Conservation (phyloP, 1,140 invertebrate species). For the Branchinecta lindahli region DNA sequence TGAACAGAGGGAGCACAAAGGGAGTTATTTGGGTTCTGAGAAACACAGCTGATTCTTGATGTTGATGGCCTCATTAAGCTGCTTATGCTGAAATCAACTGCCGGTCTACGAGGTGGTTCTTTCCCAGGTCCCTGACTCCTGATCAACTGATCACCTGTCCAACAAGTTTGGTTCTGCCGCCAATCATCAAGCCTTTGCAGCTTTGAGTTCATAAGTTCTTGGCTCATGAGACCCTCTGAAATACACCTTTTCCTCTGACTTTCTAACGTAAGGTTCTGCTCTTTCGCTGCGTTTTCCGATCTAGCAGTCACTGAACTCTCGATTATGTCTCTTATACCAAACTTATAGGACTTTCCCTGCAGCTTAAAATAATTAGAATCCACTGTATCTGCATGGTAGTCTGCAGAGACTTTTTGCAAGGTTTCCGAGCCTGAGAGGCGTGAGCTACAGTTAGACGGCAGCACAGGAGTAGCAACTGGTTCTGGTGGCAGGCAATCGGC, state of each 20-base stretch:
- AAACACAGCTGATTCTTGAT: too few species aligned
- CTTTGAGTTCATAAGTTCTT: not conserved
- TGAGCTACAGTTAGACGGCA: not conserved
- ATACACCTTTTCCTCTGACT: slow-evolving; percentile 1
- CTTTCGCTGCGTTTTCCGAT: not conserved
- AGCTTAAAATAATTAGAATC: not conserved
- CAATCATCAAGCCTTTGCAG: not conserved
- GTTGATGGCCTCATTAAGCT: not conserved
- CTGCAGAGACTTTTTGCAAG: not conserved
- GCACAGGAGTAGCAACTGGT: not conserved
- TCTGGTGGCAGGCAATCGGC: not conserved
- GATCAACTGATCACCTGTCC: too few species aligned
- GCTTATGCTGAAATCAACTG: not conserved
- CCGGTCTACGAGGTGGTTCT: too few species aligned
- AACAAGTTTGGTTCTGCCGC: too few species aligned
- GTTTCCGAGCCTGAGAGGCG: not conserved
- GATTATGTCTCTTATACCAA: not conserved
- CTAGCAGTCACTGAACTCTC: not conserved
- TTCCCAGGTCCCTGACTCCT: too few species aligned
- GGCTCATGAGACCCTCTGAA: not conserved
- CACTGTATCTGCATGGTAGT: not conserved
- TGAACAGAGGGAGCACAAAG: too few species aligned
- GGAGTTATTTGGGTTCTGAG: too few species aligned
- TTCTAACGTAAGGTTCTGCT: not conserved
- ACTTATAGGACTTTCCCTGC: not conserved